These are phyloP conservation scores for Theocolax elegans DNA, from an alignment of 1,140 invertebrate genomes.

Conservation along the genomic window DNA sequence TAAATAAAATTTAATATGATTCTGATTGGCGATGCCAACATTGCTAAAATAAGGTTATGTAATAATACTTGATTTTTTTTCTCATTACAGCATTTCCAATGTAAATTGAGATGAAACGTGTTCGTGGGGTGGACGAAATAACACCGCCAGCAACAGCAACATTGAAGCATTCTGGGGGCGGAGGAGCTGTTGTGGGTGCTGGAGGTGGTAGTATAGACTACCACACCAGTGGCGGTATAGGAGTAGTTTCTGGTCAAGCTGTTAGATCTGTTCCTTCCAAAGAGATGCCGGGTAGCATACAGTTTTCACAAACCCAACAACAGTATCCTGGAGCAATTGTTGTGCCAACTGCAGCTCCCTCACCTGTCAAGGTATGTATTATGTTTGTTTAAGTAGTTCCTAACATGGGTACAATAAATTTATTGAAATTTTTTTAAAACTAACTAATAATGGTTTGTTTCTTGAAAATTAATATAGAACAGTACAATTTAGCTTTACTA, in stretches of 20 bases:
- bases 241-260: constrained; percentile 62
- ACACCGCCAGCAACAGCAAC: constrained; percentile 66
- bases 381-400: too few relatives aligned
- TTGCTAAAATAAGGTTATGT: too few relatives aligned
- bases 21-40: too few relatives aligned
- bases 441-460: not conserved
- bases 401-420: not conserved
- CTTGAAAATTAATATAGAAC: too few relatives aligned
- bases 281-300: constrained; percentile 66
- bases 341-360: constrained; percentile 61
- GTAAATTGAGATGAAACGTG: constrained; percentile 76
- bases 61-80: too few relatives aligned
- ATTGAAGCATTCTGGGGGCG: constrained; percentile 39
- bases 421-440: not conserved
- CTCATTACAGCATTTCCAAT: constrained; percentile 69
- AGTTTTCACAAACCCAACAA: constrained; percentile 64
- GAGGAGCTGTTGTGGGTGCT: constrained; percentile 55
- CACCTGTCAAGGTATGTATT: constrained; percentile 62
- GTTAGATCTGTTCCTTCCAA: constrained; percentile 63
- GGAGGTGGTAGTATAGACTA: constrained; percentile 54
- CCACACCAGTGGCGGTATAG: constrained; percentile 60
- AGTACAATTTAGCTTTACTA: too few relatives aligned
- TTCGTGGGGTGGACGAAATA: constrained; percentile 72
- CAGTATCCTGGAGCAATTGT: constrained; percentile 66
- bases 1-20: too few relatives aligned